Evolutionary conservation across 2,888 invertebrate species (phyloP), one percentile per base, ranked within the genome.

Genomic region (Catonia carolina): DNA sequence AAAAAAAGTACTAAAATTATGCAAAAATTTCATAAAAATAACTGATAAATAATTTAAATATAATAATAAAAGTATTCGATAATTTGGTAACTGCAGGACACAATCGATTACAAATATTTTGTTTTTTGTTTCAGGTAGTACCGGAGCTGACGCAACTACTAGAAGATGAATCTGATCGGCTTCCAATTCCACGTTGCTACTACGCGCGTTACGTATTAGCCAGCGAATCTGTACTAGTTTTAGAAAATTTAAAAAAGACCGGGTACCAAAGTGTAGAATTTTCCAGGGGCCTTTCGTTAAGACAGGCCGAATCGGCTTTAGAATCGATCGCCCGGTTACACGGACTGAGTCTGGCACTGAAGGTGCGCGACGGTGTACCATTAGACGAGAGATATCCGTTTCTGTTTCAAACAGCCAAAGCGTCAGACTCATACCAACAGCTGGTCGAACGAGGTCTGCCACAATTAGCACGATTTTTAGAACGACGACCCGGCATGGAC

Each of bases 341-440:
- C 70, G 86, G 86, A 0, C 74, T 87, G 1, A 86, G 87, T 0
- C 73, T 89, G 2, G 81, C 78, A 4, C 72, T 82, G 66, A 81
- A 81, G 68, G 72, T 81, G 54, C 20, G 65, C 23, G 75, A 72
- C 12, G 73, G 74, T 8, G 60, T 60, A 54, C 68, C 73, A 1
- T 67, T 82, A 8, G 74, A 76, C 1, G 77, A 79, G 62, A 73
- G 77, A 45, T 82, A 81, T 64, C 78, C 80, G 14, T 89, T 88
- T 69, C 75, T 89, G 14, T 88, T 89, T 66, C 86, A 87, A 65
- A 86, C 86, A 35, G 84, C 84, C 39, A 77, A 85, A 67, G 88
- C 88, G 0, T 86, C 87, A 0, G 86, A 87, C 63, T 87, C 87
- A 3, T 89, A 88, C 68, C 83, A 88, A 61, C 85, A 87, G 58